These are phyloP conservation scores for Tigriopus japonicus DNA, from an alignment of 1,140 invertebrate genomes.

Conservation along the genomic window DNA sequence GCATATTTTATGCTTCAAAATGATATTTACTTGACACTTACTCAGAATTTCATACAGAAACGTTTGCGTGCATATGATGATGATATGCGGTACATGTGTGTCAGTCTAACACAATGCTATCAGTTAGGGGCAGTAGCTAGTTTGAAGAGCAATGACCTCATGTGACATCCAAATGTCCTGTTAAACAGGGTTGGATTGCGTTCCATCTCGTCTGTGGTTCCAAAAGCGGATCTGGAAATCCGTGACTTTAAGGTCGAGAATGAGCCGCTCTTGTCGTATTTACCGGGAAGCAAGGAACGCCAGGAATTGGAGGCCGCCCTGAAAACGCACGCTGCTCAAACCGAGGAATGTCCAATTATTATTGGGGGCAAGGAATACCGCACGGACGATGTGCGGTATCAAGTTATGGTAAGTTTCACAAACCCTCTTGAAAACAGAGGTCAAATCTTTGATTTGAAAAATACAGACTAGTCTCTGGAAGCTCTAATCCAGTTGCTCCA, in stretches of 20 bases:
- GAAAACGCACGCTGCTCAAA: constrained; percentile 38
- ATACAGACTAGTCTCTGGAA: constrained; percentile 8
- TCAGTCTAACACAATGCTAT: too few species aligned
- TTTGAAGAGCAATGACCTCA: too few species aligned
- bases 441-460: background rate
- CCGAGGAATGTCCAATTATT: constrained; percentile 72
- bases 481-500: background rate
- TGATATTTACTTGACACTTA: too few species aligned
- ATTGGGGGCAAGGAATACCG: constrained; percentile 71
- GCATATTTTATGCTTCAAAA: too few species aligned
- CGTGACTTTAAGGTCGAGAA: constrained; percentile 49
- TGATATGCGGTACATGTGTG: too few species aligned
- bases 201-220: constrained; percentile 12
- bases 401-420: constrained; percentile 38
- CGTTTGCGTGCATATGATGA: too few species aligned
- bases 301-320: constrained; percentile 50
- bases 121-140: too few species aligned
- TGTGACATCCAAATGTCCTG: too few species aligned
- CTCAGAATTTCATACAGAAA: too few species aligned
- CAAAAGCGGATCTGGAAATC: constrained; percentile 15
- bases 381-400: constrained; percentile 50
- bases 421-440: constrained; percentile 16
- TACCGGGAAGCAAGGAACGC: constrained; percentile 62
- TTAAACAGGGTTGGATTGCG: background rate
- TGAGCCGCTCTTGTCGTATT: constrained; percentile 59